These are phyloP conservation scores for Henricia sp. DNA, from an alignment of 53 echinoderm and acorn worm species.

Conservation along the genomic window DNA sequence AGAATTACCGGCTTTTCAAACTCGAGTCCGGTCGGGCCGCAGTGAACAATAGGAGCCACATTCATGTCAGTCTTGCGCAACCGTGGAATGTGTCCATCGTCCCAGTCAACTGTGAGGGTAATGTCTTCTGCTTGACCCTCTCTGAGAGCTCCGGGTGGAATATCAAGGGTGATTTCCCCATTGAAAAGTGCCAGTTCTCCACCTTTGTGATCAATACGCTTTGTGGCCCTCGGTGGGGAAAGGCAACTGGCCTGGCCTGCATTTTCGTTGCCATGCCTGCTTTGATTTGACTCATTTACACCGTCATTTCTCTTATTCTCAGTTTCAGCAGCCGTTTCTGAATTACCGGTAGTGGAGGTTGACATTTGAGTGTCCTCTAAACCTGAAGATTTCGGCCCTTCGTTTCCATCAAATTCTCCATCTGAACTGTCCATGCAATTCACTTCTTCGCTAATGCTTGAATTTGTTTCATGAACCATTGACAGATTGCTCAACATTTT, in stretches of 20 bases:
- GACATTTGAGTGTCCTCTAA: neutral
- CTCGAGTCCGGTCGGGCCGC: slow-evolving; percentile 53
- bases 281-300: no score
- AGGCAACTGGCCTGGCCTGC: neutral
- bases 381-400: neutral
- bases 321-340: neutral
- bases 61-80: slow-evolving; percentile 32
- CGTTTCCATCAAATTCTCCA: neutral
- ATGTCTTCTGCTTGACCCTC: slow-evolving; percentile 49
- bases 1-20: slow-evolving; percentile 51
- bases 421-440: neutral
- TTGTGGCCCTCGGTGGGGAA: slow-evolving; percentile 23
- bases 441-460: no score
- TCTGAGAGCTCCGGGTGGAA: slow-evolving; percentile 56
- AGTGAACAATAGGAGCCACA: slow-evolving; percentile 55
- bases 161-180: slow-evolving; percentile 35
- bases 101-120: slow-evolving; percentile 35
- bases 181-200: slow-evolving; percentile 27
- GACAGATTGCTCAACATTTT: no score
- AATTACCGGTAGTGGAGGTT: neutral
- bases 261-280: neutral
- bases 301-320: no score
- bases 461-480: no score
- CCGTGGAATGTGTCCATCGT: slow-evolving; percentile 33
- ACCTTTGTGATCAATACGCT: slow-evolving; percentile 49